These are phyloP conservation scores for Pterophyllum scalare DNA, from an alignment of 2,113 vertebrate species.

Conservation along the genomic window DNA sequence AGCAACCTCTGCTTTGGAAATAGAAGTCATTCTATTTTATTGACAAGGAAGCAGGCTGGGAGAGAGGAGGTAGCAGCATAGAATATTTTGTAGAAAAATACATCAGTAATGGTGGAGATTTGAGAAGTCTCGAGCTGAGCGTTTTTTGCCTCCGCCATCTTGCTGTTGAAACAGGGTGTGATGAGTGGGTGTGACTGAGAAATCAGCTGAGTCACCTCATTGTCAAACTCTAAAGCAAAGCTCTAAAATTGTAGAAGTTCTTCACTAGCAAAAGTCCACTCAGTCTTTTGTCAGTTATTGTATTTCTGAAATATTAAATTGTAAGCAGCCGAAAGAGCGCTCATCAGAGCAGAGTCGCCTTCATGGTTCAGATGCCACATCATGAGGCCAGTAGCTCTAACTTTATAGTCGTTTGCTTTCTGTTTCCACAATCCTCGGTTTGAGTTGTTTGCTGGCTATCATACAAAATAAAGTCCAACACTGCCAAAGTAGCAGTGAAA, in stretches of 20 bases:
- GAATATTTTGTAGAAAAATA: not conserved
- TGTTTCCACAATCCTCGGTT: not conserved
- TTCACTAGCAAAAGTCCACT: not conserved
- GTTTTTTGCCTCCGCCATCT: not conserved
- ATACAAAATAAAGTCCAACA: not conserved
- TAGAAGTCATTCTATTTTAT: not conserved
- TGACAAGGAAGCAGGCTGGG: not conserved
- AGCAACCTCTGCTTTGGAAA: not conserved
- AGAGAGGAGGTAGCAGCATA: not conserved
- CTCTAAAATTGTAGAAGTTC: rapidly evolving
- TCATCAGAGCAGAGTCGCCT: no score
- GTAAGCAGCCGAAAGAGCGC: not conserved
- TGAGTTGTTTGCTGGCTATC: not conserved
- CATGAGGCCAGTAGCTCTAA: not conserved
- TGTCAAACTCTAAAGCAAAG: not conserved
- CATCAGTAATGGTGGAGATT: not conserved
- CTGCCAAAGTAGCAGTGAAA: not conserved
- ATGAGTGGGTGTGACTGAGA: not conserved
- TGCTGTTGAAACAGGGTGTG: not conserved
- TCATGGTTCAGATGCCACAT: not conserved
- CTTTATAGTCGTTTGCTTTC: not conserved
- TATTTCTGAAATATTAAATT: not conserved
- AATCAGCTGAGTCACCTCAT: not conserved
- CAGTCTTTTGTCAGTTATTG: not conserved
- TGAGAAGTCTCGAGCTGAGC: not conserved